Evolutionary conservation across 1,140 invertebrate genomes (phyloP), one percentile per base, ranked within the genome.

Genomic region (Pseudomyrmex pallidus): DNA sequence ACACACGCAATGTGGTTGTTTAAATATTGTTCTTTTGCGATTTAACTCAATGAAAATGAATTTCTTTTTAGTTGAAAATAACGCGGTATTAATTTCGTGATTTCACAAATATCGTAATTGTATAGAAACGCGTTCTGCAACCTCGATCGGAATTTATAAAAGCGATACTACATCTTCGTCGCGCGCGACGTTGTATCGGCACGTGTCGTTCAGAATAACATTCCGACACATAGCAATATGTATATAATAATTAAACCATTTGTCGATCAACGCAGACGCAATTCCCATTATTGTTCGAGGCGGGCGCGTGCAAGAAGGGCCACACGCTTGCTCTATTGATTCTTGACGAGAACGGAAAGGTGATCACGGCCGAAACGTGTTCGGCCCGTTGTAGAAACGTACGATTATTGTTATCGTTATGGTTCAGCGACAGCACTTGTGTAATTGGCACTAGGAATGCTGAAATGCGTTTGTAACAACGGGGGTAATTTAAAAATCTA

Each of bases 201-300:
- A 35, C 35, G 35, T 35, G 35, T 35, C 35, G 35, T 35, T 35
- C 5, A 5, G 35, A 35, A 35, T 35, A 35, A 35, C 35, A 35
- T 7, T 35, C 35, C 0, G 35, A 62, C 35, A 62, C 2, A 15
- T 25, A 10, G 35, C 35, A 35, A 15, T 62, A 15, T 2, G 17
- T 62, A 62, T 62, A 35, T 50, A 67, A 25, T 85, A 74, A 86
- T 82, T 85, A 85, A 86, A 85, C 50, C 57, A 82, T 63, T 76
- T 67, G 22, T 44, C 62, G 74, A 59, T 84, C 46, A 46, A 54
- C 20, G 63, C 50, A 56, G 57, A 86, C 44, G 54, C 50, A 82
- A 85, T 85, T 82, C 35, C 57, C n/a, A 85, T 52, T 17, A 54
- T 12, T 56, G 44, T 20, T 72, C 54, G 46, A 76, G 13, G 76